phyloP scores from a whole-genome alignment of 2,797 vertebrate species.

The Mustela erminea region DNA sequence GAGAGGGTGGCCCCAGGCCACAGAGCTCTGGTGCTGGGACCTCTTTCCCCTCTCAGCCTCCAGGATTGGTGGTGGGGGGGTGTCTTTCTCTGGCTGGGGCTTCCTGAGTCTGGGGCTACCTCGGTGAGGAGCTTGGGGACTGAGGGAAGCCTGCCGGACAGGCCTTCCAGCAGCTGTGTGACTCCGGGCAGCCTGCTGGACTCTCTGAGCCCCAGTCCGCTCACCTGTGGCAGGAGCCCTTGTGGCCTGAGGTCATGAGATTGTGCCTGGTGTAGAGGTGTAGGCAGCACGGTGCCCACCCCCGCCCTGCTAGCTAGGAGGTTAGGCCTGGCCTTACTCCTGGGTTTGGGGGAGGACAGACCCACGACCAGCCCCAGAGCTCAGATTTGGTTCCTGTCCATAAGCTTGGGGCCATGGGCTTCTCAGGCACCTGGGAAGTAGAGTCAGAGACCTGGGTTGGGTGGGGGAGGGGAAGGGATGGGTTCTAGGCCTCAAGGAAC shows the following conservation, averaged over 20 bases:
- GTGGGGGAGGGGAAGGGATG: neutral
- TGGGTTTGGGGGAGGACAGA: neutral
- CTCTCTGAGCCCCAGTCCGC: neutral
- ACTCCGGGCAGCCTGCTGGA: accelerated
- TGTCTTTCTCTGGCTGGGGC: neutral
- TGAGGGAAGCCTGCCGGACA: accelerated
- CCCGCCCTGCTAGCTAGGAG: accelerated
- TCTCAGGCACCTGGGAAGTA: neutral
- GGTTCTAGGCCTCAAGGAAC: too few species aligned
- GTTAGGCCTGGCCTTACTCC: neutral
- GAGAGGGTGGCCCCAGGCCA: neutral
- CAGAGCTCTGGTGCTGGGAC: too few species aligned
- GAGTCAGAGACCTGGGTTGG: accelerated
- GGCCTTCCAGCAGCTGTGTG: neutral
- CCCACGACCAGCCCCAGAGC: accelerated
- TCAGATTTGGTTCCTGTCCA: neutral
- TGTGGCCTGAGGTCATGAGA: accelerated
- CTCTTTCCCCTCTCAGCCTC: neutral
- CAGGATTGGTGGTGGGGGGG: neutral
- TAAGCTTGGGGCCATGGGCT: neutral
- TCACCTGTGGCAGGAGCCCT: accelerated
- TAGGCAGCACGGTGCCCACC: neutral
- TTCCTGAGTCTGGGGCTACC: neutral
- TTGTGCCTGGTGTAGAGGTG: too few species aligned
- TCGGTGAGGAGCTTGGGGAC: neutral